These are phyloP conservation scores for Eristalis intricaria DNA, from an alignment of 2,888 invertebrate species.

Conservation along the genomic window DNA sequence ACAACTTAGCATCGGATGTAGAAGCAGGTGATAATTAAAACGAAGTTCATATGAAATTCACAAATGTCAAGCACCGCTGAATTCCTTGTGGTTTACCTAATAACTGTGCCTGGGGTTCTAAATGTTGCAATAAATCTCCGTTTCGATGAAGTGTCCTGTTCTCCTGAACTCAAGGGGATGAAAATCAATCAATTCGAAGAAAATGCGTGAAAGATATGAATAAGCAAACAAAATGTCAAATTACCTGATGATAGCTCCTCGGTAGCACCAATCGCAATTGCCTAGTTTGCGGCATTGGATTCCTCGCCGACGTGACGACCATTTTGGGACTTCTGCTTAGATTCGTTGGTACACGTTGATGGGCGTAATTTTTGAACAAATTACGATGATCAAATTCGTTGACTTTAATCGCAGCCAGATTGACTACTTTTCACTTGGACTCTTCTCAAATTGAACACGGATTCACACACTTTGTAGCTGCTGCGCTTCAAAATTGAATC, in stretches of 20 bases:
- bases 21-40: no score
- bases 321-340: conserved; percentile 72
- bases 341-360: conserved; percentile 30
- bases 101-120: no score
- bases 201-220: no score
- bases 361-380: conserved; percentile 45
- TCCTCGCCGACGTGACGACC: conserved; percentile 79
- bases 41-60: no score
- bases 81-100: no score
- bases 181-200: no score
- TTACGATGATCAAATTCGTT: conserved; percentile 56
- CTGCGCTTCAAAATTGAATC: conserved; percentile 1
- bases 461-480: conserved; percentile 1
- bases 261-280: conserved; percentile 79
- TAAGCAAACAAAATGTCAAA: background rate
- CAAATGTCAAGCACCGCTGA: no score
- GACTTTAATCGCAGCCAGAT: conserved; percentile 57
- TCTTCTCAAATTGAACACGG: background rate
- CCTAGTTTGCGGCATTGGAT: conserved; percentile 76
- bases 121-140: no score
- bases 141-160: no score
- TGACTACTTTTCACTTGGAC: conserved; percentile 9
- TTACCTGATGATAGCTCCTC: conserved; percentile 77
- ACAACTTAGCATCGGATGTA: no score
- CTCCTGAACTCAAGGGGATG: no score